Conservation (phyloP, 2,888 invertebrate genomes). For the Frankliniella intonsa region DNA sequence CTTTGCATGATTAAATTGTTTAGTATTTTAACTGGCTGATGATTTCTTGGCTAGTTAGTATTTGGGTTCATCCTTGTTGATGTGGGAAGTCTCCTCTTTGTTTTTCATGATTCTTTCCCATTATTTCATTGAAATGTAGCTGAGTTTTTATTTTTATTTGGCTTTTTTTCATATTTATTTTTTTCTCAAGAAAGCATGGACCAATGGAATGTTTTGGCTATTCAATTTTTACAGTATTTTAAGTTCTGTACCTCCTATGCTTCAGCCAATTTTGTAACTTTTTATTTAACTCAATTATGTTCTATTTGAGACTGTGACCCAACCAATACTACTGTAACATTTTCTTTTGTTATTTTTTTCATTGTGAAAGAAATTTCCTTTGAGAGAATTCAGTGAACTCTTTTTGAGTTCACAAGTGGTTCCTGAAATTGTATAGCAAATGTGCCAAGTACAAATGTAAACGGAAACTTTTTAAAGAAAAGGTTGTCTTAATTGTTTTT, state of each 20-base stretch:
- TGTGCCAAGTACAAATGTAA: slow-evolving; percentile 14
- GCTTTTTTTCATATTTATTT: no score
- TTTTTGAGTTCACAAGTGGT: not conserved
- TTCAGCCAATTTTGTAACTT: no score
- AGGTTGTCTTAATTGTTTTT: no score
- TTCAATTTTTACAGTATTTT: not conserved
- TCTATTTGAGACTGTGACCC: not conserved
- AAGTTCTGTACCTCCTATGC: no score
- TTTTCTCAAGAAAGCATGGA: not conserved
- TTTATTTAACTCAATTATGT: not conserved
- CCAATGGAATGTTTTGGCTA: not conserved
- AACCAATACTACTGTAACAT: no score
- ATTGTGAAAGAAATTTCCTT: not conserved
- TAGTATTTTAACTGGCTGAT: no score
- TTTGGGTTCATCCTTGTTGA: no score
- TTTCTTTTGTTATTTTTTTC: no score
- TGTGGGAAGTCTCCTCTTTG: not conserved
- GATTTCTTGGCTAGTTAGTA: no score
- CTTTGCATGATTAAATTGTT: no score
- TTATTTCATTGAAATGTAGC: not conserved
- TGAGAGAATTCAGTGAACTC: not conserved
- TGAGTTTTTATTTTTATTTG: not conserved
- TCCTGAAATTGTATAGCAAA: not conserved
- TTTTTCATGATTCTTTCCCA: not conserved
- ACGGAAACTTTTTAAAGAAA: not conserved